Percentiles rank a stretch among this genome's conserved stretches.
Evolutionary conservation across 2,888 invertebrate genomes (phyloP).

Genomic region (Tinea semifulvella): DNA sequence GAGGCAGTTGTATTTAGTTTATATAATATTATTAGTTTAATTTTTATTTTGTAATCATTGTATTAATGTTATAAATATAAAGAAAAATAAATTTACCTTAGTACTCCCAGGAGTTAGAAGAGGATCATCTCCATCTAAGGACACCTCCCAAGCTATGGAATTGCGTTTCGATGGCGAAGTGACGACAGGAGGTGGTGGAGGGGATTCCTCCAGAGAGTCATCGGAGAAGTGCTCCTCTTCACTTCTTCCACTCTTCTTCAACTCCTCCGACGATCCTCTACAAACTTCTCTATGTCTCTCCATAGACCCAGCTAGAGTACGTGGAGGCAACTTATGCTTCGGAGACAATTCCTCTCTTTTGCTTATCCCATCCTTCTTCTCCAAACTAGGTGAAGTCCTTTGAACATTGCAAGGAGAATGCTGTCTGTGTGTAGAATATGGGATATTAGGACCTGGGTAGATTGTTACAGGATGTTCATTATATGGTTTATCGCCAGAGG

Average conservation of each 20-base stretch:
- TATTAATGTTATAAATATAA: not conserved
- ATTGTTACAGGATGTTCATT: conserved; percentile 75
- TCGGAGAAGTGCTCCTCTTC: conserved; percentile 78
- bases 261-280: conserved; percentile 67
- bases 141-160: conserved; percentile 89
- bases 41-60: no score
- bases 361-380: conserved; percentile 45
- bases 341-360: conserved; percentile 58
- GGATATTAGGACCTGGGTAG: conserved; percentile 66
- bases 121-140: conserved; percentile 76
- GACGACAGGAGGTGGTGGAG: conserved; percentile 65
- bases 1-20: no score
- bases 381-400: conserved; percentile 51
- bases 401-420: conserved; percentile 52
- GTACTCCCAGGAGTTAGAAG: conserved; percentile 76
- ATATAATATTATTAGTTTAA: no score
- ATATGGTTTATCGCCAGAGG: conserved; percentile 51
- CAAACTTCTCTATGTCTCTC: conserved; percentile 84
- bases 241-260: conserved; percentile 42
- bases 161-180: conserved; percentile 75
- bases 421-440: conserved; percentile 41
- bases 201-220: conserved; percentile 82
- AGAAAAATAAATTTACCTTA: conserved; percentile 47
- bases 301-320: conserved; percentile 74
- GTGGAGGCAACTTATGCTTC: conserved; percentile 69